Percentiles rank a stretch among this genome's conserved stretches.
Conservation (phyloP, 2,113 vertebrate species). For the Ivindomyrus marchei region DNA sequence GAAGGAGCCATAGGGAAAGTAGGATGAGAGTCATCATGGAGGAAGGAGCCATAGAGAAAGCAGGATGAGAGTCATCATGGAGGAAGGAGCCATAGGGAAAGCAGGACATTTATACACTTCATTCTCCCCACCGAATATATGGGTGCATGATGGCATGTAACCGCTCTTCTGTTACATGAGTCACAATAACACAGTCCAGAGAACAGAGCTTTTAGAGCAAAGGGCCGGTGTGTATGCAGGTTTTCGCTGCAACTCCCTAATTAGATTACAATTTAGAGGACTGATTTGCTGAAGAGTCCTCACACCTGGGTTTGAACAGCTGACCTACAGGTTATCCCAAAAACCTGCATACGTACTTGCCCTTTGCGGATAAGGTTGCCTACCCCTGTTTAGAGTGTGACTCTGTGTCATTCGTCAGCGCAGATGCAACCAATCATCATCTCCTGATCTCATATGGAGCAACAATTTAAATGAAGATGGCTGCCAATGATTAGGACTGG, state of each 20-base stretch:
- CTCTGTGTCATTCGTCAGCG: background rate
- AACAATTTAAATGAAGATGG: background rate
- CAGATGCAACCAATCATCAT: background rate
- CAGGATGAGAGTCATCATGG: background rate
- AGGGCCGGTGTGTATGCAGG: too few species aligned
- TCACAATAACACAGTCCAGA: background rate
- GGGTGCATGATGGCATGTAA: background rate
- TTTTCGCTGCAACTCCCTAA: too few species aligned
- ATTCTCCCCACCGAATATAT: background rate
- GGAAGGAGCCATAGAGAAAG: background rate
- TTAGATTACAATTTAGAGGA: too few species aligned
- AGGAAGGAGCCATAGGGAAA: too few species aligned
- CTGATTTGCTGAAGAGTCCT: too few species aligned
- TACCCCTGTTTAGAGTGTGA: background rate
- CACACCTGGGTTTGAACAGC: too few species aligned
- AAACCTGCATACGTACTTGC: too few species aligned
- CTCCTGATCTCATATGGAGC: background rate
- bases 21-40: background rate
- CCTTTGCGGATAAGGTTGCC: too few species aligned
- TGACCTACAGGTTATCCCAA: too few species aligned
- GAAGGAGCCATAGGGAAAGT: background rate
- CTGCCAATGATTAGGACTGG: background rate
- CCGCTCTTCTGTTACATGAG: background rate
- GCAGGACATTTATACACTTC: background rate
- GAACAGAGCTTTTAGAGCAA: background rate